Evolutionary conservation across 2,113 vertebrate species (phyloP).

Genomic region (Pitta sordida): DNA sequence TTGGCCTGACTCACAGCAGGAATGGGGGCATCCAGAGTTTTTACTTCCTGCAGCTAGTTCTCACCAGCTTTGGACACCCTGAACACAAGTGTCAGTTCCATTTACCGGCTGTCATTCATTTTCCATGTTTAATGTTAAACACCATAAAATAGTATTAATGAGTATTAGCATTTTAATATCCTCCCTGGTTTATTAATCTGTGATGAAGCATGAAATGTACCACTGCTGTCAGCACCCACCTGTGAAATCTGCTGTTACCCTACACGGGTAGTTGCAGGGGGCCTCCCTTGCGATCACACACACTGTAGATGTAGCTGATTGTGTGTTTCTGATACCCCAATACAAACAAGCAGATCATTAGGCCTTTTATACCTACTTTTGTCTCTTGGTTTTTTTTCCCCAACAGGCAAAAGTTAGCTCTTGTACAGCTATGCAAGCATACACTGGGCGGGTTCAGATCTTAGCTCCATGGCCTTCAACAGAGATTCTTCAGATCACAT

Average conservation of each 20-base stretch:
- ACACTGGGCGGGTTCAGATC: neutral
- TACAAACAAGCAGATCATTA: neutral
- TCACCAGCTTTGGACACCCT: neutral
- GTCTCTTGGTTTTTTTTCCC: neutral
- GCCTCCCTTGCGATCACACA: neutral
- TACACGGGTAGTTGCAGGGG: neutral
- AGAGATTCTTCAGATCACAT: conserved; percentile 31
- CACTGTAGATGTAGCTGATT: too few relatives aligned
- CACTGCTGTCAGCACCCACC: conserved; percentile 39
- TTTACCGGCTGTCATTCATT: conserved; percentile 59
- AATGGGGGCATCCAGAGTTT: neutral
- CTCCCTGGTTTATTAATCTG: conserved; percentile 34
- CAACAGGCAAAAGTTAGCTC: neutral
- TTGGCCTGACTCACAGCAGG: neutral
- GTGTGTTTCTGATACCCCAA: neutral
- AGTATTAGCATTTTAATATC: conserved; percentile 63
- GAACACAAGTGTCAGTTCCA: conserved; percentile 54
- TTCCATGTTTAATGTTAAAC: conserved; percentile 62
- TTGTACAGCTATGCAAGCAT: neutral
- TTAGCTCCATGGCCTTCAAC: neutral
- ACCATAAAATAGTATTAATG: conserved; percentile 64
- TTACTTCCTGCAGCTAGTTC: neutral
- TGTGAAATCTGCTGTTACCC: conserved; percentile 35
- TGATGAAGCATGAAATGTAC: conserved; percentile 52
- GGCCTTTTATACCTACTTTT: neutral